Evolutionary conservation across 1,140 invertebrate genomes (phyloP), one percentile per base, ranked within the genome.

Genomic region (Bombus polaris): DNA sequence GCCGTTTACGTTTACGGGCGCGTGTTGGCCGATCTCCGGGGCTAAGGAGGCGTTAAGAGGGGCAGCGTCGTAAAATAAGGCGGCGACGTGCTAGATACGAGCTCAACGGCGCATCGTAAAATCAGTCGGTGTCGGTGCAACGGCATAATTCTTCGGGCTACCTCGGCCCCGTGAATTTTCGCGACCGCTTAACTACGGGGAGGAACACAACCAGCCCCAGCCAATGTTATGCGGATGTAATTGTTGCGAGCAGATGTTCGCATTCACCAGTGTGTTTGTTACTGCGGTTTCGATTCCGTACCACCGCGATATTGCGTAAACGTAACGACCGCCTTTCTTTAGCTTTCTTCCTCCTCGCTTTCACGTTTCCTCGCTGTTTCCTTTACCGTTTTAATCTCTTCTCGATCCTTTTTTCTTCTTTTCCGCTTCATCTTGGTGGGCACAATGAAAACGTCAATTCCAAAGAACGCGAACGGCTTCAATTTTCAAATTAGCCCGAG

Each of bases 1-100:
- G 71, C 72, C 66, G 65, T 70, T 74, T 25, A 62, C 65, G 81
- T 83, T 78, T 78, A 78, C 75, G 47, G 44, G 75, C 83, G 72
- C 74, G 83, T 88, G 85, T 79, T 76, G 83, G 57, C 71, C 71
- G 81, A 88, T 89, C 83, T 83, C 70, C n/a, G 65, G 59, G 65
- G 57, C 81, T 90, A 90, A 90, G 89, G 89, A 90, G 88, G 88
- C 87, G 89, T 91, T 90, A 90, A 91, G 87, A 82, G 88, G 83
- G 66, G 81, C 88, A 88, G 74, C 89, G 25, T 91, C 89, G 87
- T 91, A 91, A 91, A 91, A 88, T 90, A 90, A 91, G 89, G 88
- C 83, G 88, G 87, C 87, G 76, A 88, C 80, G 87, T 88, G 81
- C 86, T 89, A 88, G 87, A 88, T 88, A 88, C 85, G 85, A 73